These are phyloP conservation scores for Bombus sibiricus DNA, from an alignment of 1,140 invertebrate genomes.

Conservation along the genomic window DNA sequence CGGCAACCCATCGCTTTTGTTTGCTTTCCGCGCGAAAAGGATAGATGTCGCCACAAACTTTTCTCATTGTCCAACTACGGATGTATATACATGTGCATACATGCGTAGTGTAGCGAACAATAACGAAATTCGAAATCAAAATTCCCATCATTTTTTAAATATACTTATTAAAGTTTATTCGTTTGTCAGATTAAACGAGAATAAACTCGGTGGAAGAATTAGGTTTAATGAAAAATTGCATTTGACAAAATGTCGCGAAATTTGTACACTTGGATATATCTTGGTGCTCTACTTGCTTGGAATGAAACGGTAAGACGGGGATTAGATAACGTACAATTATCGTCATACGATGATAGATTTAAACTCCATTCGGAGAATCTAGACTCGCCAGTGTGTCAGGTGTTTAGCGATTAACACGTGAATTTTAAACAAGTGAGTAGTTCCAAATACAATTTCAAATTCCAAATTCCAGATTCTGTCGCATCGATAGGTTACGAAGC, in stretches of 20 bases:
- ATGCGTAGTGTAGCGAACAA: no score
- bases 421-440: no score
- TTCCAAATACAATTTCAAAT: no score
- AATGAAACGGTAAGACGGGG: not conserved
- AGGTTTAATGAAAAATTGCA: not conserved
- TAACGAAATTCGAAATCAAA: no score
- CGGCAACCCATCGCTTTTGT: not conserved
- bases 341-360: not conserved
- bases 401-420: no score
- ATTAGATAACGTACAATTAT: not conserved
- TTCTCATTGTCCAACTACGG: not conserved
- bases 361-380: not conserved
- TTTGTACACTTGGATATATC: not conserved
- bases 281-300: not conserved
- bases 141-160: no score
- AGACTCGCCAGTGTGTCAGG: not conserved
- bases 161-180: no score
- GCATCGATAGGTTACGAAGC: no score
- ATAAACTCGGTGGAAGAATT: not conserved
- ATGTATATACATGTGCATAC: accelerated
- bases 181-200: not conserved
- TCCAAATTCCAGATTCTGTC: no score
- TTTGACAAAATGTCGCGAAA: not conserved
- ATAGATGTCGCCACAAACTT: not conserved
- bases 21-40: not conserved